These are phyloP conservation scores for Myotis findleyi DNA, from an alignment of 2,797 vertebrate genomes.

Conservation along the genomic window DNA sequence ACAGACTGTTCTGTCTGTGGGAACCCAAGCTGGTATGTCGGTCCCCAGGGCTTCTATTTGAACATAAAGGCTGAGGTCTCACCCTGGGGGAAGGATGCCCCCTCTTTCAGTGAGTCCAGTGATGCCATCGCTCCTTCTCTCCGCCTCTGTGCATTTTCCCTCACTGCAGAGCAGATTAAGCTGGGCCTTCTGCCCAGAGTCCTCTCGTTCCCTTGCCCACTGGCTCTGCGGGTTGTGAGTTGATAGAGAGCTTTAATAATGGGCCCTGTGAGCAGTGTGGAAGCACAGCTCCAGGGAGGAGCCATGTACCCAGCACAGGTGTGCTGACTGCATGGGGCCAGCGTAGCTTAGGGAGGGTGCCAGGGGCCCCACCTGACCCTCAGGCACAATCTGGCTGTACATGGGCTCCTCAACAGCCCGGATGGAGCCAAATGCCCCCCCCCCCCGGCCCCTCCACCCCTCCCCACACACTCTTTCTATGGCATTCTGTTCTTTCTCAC, in stretches of 20 bases:
- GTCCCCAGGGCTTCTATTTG: background rate
- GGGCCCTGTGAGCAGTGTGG: background rate
- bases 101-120: background rate
- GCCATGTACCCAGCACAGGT: background rate
- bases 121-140: background rate
- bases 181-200: background rate
- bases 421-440: fast-evolving
- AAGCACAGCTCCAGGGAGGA: background rate
- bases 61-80: background rate
- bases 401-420: background rate
- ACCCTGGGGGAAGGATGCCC: background rate
- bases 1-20: background rate
- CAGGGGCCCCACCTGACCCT: background rate
- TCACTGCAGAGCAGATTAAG: background rate
- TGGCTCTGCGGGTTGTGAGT: background rate
- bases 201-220: background rate
- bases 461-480: background rate
- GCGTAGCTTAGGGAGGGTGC: background rate
- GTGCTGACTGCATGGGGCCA: fast-evolving
- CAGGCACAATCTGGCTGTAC: background rate
- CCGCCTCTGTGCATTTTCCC: background rate
- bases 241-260: background rate
- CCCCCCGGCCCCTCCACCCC: fast-evolving
- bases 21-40: background rate
- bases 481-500: background rate